Base-by-base conservation (phyloP, 2,113 vertebrate species). In the Sapajus apella region DNA sequence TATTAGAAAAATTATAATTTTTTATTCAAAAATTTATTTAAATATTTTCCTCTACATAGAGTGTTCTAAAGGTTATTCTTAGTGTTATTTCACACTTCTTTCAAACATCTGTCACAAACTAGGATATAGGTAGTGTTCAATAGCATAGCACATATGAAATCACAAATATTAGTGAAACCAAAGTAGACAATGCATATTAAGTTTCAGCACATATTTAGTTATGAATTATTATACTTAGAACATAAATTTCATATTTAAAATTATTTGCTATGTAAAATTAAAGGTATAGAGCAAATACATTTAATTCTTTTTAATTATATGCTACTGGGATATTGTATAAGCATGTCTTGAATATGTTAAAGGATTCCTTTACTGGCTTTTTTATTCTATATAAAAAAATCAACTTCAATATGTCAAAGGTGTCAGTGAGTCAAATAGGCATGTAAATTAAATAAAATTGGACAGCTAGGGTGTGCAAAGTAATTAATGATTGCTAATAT, bases 401-500 rank as follows among this genome's bases (percentile, higher is more conserved):
- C 23, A 94, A 86, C n/a, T 86, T 50, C 27, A 90, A n/a, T 88
- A 91, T 94, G 45, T 82, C 76, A 88, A 72, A 70, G n/a, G 84
- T 80, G 90, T 92, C 88, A 96, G 12, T 88, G 64, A 92, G 43
- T 81, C 27, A 96, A 92, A 92, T 90, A 90, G 73, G 30, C 76
- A 68, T 90, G 23, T 85, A 96, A 95, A 91, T 96, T 90, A 94
- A 87, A 87, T 97, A 96, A 97, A 97, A 96, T 58, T 83, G 47
- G 61, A 96, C 61, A 95, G 68, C 55, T 90, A 93, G 21, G 75
- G 1, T 94, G 18, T 96, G 11, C 35, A 86, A 95, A 82, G 56
- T 77, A 97, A 97, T 96, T 96, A 97, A 96, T 76, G 58, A 81
- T 91, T 93, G 47, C 27, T 87, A 93, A 94, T 95, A 94, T 94